Base-by-base conservation (phyloP, 2,888 invertebrate genomes). In the Aspidiotus rigidus region DNA sequence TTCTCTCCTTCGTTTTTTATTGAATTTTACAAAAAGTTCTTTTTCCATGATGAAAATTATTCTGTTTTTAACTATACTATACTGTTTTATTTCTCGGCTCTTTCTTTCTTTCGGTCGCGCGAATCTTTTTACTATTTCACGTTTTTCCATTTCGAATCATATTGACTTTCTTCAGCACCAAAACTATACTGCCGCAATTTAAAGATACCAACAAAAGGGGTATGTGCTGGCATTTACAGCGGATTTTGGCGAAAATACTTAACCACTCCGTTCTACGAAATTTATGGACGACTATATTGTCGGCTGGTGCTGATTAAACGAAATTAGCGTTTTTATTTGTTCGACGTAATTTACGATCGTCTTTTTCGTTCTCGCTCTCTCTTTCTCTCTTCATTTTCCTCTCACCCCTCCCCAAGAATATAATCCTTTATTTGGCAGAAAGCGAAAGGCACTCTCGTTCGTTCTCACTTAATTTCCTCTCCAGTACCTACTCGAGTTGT, bases 321-420 rank as follows among this genome's bases (percentile, higher is more conserved):
- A 66, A 66, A 59, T 66, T 66, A 66, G 57, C 28, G 66, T 66
- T 56, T 66, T 62, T 66, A 57, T 66, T 44, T 66, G 57, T 57
- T 66, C 59, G 41, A 59, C 39, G 59, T 66, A 66, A 66, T 66
- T 66, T 66, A 66, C 66, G 66, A 66, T 56, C 49, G 57, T 17
- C 59, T 17, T 71, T 70, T 71, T 28, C 66, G 54, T 62, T 71
- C 72, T 62, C 70, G 67, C 57, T 57, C 70, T 70, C 69, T 61
- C 59, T 61, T 69, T 56, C 64, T 60, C 62, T 60, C 66, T 42
- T 63, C 40, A 63, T 62, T 62, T 54, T 60, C 62, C 69, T 62
- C 41, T 64, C 60, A 56, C 17, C 42, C 62, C 62, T 69, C 67
- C 28, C 5, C 28, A 28, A 1, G 28, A 28, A 28, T 28, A 28